Evolutionary conservation across 2,888 invertebrate genomes (phyloP).

Genomic region (Cephus spinipes): DNA sequence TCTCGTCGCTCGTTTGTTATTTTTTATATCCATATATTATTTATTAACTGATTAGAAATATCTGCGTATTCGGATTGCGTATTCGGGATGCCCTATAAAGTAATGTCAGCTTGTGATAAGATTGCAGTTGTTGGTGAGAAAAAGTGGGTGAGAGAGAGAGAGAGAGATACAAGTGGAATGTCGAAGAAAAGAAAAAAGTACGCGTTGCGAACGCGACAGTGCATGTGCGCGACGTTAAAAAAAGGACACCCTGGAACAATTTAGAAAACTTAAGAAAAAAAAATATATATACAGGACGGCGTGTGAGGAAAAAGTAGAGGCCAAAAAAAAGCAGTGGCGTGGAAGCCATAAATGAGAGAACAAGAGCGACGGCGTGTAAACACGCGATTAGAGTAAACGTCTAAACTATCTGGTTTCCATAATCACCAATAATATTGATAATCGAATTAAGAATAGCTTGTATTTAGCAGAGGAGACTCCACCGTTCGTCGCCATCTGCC

Average conservation of each 20-base stretch:
- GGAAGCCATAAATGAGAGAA: too few relatives aligned
- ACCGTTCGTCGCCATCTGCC: too few relatives aligned
- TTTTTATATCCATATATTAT: neutral
- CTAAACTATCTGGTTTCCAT: neutral
- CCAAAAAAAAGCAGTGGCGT: too few relatives aligned
- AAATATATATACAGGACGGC: neutral
- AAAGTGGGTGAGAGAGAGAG: neutral
- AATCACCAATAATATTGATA: neutral
- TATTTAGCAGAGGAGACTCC: too few relatives aligned
- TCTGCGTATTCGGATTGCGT: neutral
- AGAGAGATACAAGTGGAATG: slow-evolving; percentile 12
- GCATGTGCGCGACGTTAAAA: neutral
- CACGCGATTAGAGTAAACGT: too few relatives aligned
- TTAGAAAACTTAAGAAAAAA: neutral
- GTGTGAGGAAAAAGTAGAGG: too few relatives aligned
- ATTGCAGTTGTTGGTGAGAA: neutral
- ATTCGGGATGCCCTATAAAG: neutral
- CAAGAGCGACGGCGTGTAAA: too few relatives aligned
- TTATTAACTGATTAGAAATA: neutral
- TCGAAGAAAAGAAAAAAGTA: neutral
- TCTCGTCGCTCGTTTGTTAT: neutral
- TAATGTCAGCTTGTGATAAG: neutral
- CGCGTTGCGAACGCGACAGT: neutral
- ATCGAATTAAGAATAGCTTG: neutral
- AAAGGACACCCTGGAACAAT: neutral